phyloP scores from a whole-genome alignment of 1,140 invertebrate species.

The Trichonephila inaurata region DNA sequence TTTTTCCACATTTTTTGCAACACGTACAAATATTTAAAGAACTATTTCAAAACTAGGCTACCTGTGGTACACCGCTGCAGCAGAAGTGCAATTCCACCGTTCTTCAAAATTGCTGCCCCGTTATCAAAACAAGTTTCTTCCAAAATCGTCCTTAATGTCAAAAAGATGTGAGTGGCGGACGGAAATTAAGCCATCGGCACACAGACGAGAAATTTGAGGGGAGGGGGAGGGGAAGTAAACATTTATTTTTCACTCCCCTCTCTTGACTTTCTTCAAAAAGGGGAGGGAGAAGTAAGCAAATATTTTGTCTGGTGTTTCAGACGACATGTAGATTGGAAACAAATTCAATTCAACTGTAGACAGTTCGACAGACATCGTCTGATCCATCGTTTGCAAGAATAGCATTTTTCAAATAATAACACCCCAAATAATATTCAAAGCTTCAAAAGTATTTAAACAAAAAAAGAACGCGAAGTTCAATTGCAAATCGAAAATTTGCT shows the following conservation, averaged over 20 bases:
- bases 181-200: constrained; percentile 17
- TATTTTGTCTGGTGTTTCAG: background rate
- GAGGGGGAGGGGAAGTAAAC: background rate
- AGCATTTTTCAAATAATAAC: background rate
- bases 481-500: background rate
- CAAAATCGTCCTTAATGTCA: constrained; percentile 3
- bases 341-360: background rate
- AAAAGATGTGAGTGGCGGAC: constrained; percentile 3
- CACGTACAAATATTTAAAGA: background rate
- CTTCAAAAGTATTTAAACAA: background rate
- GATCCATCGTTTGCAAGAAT: background rate
- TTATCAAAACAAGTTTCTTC: constrained; percentile 32
- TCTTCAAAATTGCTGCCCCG: background rate
- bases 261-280: background rate
- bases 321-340: background rate
- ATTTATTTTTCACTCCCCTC: background rate
- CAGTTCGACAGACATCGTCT: background rate
- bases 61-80: background rate
- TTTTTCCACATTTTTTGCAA: too few species aligned
- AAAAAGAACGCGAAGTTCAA: background rate
- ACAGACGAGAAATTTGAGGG: background rate
- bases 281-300: background rate
- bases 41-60: background rate
- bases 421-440: background rate
- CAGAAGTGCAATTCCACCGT: background rate